Base-by-base conservation (phyloP, 2,888 invertebrate species). In the Seira ritae region DNA sequence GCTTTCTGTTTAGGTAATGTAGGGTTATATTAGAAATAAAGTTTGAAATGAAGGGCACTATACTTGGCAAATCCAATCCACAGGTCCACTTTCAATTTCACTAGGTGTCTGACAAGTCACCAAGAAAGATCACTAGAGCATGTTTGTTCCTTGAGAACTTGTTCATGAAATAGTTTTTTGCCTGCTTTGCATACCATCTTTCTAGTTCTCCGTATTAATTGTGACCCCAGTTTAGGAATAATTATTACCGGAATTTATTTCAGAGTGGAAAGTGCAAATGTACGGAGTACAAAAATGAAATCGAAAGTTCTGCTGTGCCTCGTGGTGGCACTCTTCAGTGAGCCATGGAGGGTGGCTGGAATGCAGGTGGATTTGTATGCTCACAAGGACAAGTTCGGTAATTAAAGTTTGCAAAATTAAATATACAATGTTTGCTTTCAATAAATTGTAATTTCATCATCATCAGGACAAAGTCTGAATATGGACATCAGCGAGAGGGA, bases 361-460 rank as follows among this genome's bases (percentile, higher is more conserved):
- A 86, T 86, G 86, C 67, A 76, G 20, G 84, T 86, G 19, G 86
- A 86, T 55, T 24, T 86, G 17, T 86, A 73, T 75, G 84, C 81
- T 42, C 86, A 86, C 70, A 86, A 86, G 83, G 86, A 86, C 22
- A 86, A 83, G 69, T 86, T 83, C 66, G 86, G 86, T 86, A 80
- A 74, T 37, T 19, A 46, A 31, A 74, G 74, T 20, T 71, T 62
- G 23, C 20, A 19, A 42, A 37, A n/a, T n/a, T n/a, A n/a, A n/a
- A n/a, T n/a, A n/a, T n/a, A n/a, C n/a, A n/a, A n/a, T n/a, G n/a
- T n/a, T n/a, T n/a, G n/a, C n/a, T n/a, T n/a, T n/a, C n/a, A n/a
- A n/a, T n/a, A n/a, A n/a, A n/a, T n/a, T n/a, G n/a, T n/a, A n/a
- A n/a, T n/a, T n/a, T n/a, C n/a, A n/a, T n/a, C n/a, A n/a, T n/a